Conservation (phyloP, 2,797 vertebrate genomes). For the Labroides dimidiatus region DNA sequence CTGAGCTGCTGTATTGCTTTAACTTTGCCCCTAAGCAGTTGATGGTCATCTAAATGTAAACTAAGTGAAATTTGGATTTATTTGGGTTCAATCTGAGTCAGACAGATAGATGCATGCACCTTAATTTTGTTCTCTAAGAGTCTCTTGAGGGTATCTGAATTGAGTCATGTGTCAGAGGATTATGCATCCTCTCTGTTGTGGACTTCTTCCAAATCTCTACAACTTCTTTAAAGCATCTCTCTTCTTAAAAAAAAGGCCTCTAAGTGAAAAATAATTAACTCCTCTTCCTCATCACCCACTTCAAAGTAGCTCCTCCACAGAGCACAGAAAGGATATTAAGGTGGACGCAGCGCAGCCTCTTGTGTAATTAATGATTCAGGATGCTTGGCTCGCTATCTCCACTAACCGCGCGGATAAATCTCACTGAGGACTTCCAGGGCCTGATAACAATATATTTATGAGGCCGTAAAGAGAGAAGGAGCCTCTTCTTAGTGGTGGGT, state of each 20-base stretch:
- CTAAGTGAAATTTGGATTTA: neutral
- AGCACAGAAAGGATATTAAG: conserved; percentile 74
- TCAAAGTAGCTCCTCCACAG: conserved; percentile 65
- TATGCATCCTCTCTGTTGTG: conserved; percentile 60
- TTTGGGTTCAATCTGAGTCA: neutral
- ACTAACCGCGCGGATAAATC: conserved; percentile 85
- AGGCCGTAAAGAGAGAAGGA: conserved; percentile 75
- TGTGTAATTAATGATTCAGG: conserved; percentile 83
- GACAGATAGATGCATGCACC: neutral
- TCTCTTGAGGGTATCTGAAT: neutral
- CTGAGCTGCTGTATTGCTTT: too few species aligned
- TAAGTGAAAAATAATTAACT: conserved; percentile 85
- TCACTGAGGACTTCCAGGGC: conserved; percentile 72
- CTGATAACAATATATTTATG: conserved; percentile 88
- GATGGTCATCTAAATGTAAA: neutral
- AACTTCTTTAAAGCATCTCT: conserved; percentile 56
- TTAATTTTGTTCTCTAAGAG: conserved; percentile 1
- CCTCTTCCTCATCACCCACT: conserved; percentile 79
- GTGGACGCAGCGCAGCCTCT: conserved; percentile 63
- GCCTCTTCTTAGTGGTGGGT: conserved; percentile 71
- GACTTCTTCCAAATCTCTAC: conserved; percentile 64
- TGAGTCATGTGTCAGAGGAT: conserved; percentile 33
- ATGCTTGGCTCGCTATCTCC: conserved; percentile 78
- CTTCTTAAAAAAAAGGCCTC: conserved; percentile 63
- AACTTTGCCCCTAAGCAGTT: too few species aligned